Base-by-base conservation (phyloP, 1,140 invertebrate genomes). In the Eriosoma lanigerum region DNA sequence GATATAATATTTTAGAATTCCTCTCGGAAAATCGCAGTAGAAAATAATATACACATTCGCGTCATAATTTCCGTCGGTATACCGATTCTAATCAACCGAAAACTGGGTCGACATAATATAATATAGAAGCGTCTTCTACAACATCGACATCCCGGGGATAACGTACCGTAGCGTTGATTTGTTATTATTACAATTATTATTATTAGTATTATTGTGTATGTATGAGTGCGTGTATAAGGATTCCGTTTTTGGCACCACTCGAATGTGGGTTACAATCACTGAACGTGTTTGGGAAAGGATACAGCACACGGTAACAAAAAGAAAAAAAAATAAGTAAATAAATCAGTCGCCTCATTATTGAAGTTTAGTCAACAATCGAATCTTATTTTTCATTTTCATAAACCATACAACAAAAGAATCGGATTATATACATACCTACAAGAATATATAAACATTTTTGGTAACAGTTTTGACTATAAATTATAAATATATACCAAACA, bases 31-130 rank as follows among this genome's bases (percentile, higher is more conserved):
- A 76, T 76, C 21, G 21, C 21, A 29, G 46, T 60, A 60, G 21
- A 58, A 76, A 76, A 58, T 50, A 24, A 44, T 76, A 44, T 44
- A 75, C 24, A 62, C 29, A 52, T 58, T 60, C 21, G 38, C 58
- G 54, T 58, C 54, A 76, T 76, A 60, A 76, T 76, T 76, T 76
- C 60, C 8, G 38, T 58, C 73, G 73, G 54, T 54, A 60, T 60
- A 60, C 73, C 73, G 73, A 76, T 76, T 76, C 73, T 76, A 76
- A 76, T 76, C 73, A 76, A 76, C 73, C 75, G 75, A 78, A 58
- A 78, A 78, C 75, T 78, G 38, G 75, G 75, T 60, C 75, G 38
- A 38, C 26, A 75, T n/a, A n/a, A n/a, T 48, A 75, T 76, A 56
- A 46, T 66, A n/a, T 44, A 44, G 68, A 38, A 48, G 56, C 32